Evolutionary conservation across 2,113 vertebrate genomes (phyloP), one percentile per base, ranked within the genome.

Genomic region (Crotophaga sulcirostris): DNA sequence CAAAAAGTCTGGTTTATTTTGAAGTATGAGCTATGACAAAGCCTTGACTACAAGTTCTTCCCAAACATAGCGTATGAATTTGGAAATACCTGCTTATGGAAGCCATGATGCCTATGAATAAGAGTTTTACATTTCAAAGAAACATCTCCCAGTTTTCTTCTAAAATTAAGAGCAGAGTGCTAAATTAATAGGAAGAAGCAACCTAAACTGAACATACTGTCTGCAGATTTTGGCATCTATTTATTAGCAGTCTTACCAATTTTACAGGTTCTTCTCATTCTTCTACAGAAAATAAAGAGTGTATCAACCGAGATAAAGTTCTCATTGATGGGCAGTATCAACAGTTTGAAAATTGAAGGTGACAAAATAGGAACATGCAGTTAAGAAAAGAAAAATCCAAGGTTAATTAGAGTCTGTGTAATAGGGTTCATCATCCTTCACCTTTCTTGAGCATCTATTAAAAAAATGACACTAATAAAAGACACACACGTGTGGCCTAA

Each of bases 41-140:
- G 84, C 51, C 54, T 34, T 45, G 25, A 24, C 16, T 7, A 56
- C 31, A n/a, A 55, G 18, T 5, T 33, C 52, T 86, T 55, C 76
- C 34, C 66, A 78, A 28, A 23, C 19, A 49, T 2, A 3, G 40
- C 2, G 0, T 2, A 6, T 0, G 60, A 28, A 38, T 10, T 31
- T 82, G 73, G 36, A 11, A 40, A 24, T 11, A 26, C 17, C 26
- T 17, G 38, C 14, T 31, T 52, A n/a, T 78, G 69, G 58, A 54
- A 66, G 51, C 58, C 15, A 2, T 10, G 7, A 5, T 9, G 25
- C 18, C n/a, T 28, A 1, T 8, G 82, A 72, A 26, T 4, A 17
- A n/a, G 1, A 21, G 34, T 49, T 64, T 4, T 16, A 52, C 31
- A 23, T 38, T 31, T 34, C 60, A 34, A 64, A 77, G 15, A 31